phyloP scores from a whole-genome alignment of 2,113 vertebrate genomes.

The Dermatemys mawii region DNA sequence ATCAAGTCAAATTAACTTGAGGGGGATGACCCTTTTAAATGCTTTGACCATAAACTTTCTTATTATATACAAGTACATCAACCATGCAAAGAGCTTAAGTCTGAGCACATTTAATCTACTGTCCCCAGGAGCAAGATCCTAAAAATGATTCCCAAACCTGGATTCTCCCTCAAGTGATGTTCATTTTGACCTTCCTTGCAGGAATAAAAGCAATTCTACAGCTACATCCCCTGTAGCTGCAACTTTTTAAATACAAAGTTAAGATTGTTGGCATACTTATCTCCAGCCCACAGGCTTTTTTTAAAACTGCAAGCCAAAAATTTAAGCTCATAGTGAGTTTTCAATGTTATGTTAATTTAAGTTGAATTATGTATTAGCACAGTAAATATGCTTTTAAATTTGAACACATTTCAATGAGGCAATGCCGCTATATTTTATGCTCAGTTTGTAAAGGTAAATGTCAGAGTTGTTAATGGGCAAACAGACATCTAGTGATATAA shows the following conservation, averaged over 20 bases:
- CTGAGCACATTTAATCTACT: neutral
- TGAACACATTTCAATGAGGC: conserved; percentile 7
- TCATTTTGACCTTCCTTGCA: neutral
- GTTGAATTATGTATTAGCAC: conserved; percentile 50
- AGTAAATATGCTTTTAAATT: conserved; percentile 59
- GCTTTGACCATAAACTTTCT: neutral
- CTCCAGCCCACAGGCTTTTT: conserved; percentile 8
- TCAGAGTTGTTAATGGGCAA: conserved; percentile 37
- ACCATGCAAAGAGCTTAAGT: neutral
- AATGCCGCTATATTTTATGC: neutral
- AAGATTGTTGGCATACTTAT: conserved; percentile 30
- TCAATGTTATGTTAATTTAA: conserved; percentile 43
- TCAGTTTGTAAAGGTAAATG: conserved; percentile 35
- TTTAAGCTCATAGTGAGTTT: conserved; percentile 7
- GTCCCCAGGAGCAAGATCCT: neutral
- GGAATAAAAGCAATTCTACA: conserved; percentile 47
- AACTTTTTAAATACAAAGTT: conserved; percentile 45
- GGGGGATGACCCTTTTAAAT: neutral
- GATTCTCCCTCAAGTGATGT: neutral
- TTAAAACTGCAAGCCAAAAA: conserved; percentile 19
- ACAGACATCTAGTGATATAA: neutral
- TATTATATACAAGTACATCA: neutral
- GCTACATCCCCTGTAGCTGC: neutral
- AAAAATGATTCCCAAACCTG: neutral
- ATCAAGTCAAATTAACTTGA: neutral